These are phyloP conservation scores for Cheilinus undulatus DNA, from an alignment of 2,113 vertebrate genomes.

Conservation along the genomic window DNA sequence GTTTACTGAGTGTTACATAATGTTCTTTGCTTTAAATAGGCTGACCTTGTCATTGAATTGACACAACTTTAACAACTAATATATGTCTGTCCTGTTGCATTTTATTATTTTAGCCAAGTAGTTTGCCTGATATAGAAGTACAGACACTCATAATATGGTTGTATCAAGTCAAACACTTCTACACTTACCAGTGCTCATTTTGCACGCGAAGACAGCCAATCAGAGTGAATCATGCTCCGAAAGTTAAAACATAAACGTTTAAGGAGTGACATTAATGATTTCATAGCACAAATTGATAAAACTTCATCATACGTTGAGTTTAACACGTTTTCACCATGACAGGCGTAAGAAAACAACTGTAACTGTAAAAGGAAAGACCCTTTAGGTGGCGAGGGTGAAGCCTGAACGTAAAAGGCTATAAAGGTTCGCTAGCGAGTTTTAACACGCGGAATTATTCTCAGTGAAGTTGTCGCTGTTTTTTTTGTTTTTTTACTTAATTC, in stretches of 20 bases:
- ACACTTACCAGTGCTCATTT: slow-evolving; percentile 73
- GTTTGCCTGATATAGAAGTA: background rate
- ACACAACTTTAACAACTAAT: background rate
- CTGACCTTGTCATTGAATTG: background rate
- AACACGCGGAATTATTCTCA: background rate
- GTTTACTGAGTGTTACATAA: too few relatives aligned
- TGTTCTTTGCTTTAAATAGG: background rate
- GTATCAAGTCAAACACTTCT: background rate
- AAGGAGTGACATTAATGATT: background rate
- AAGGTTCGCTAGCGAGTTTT: too few relatives aligned
- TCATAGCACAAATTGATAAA: background rate
- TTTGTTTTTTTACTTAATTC: too few relatives aligned
- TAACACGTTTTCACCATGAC: background rate
- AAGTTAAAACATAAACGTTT: background rate
- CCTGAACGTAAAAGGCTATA: slow-evolving; percentile 55
- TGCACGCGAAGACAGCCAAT: slow-evolving; percentile 14
- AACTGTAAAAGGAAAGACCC: slow-evolving; percentile 41
- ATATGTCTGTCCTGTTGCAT: background rate
- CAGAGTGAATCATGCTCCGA: background rate
- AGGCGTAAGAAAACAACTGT: background rate
- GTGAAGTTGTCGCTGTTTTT: accelerated
- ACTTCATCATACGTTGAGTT: background rate
- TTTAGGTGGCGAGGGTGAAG: slow-evolving; percentile 30
- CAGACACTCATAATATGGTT: background rate
- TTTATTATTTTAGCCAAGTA: too few relatives aligned